Base-by-base conservation (phyloP, 2,113 vertebrate species). In the Sinocyclocheilus anophthalmus region DNA sequence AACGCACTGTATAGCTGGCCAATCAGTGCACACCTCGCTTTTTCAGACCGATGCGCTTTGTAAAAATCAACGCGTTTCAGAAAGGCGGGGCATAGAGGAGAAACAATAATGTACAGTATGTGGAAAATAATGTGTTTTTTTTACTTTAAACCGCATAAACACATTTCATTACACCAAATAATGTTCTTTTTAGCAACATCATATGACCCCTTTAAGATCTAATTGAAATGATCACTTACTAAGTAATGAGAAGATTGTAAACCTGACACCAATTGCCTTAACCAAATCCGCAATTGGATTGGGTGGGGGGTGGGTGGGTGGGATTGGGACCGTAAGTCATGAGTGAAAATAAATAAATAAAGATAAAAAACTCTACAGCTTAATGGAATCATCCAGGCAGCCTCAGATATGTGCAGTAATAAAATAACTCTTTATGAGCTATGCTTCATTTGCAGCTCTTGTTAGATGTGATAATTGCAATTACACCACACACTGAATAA, bases 241-340 rank as follows among this genome's bases (percentile, higher is more conserved):
- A 39, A 80, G 57, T 63, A 24, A 81, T 81, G 59, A 81, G 61
- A 67, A 30, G 22, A 16, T 67, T 81, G 79, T 81, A 81, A 81
- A 81, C 42, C 61, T 48, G 61, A 81, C 79, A 81, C 79, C n/a
- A 81, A 67, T 12, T 45, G 39, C 79, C 48, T 81, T 81, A 81
- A 81, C 79, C 45, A 48, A 81, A 61, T 81, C 37, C 39, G 59
- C 59, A 67, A 81, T 67, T 39, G 30, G 79, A 81, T 42, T 45
- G 67, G 42, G n/a, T n/a, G n/a, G n/a, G n/a, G n/a, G n/a, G n/a
- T n/a, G n/a, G n/a, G n/a, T n/a, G n/a, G n/a, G n/a, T n/a, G n/a
- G n/a, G n/a, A n/a, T n/a, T n/a, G n/a, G n/a, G n/a, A n/a, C 79
- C 50, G 59, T 26, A 67, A 48, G 67, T 67, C 61, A 81, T 48